Percentiles rank a stretch among this genome's conserved stretches.
Conservation (phyloP, 2,797 vertebrate species). For the Sternarchorhynchus goeldii region DNA sequence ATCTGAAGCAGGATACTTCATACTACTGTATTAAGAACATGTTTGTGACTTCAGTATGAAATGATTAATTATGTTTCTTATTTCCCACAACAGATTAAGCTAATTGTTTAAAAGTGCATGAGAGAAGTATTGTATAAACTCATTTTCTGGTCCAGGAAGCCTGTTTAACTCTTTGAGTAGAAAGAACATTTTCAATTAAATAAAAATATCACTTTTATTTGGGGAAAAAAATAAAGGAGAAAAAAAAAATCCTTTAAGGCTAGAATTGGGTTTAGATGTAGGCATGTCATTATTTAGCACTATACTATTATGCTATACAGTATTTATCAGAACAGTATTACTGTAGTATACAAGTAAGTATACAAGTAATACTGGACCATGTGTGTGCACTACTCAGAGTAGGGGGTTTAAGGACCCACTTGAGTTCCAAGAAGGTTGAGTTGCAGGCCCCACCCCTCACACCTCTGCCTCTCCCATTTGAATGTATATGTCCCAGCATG, state of each 20-base stretch:
- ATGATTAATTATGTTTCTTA: neutral
- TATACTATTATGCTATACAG: no score
- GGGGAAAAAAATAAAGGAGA: no score
- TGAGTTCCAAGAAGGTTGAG: slow-evolving; percentile 63
- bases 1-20: neutral
- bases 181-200: no score
- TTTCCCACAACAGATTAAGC: no score
- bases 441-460: slow-evolving; percentile 58
- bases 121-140: no score
- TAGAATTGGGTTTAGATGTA: no score
- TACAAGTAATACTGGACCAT: slow-evolving; percentile 1
- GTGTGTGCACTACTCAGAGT: slow-evolving; percentile 35
- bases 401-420: slow-evolving; percentile 46
- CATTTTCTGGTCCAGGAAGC: no score
- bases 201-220: no score
- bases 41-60: neutral
- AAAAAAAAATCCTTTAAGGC: no score
- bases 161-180: no score
- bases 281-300: no score
- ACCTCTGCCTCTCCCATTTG: slow-evolving; percentile 32
- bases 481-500: slow-evolving; percentile 74
- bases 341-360: neutral
- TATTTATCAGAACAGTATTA: neutral
- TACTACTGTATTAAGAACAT: neutral
- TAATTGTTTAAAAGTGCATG: no score